A percentile compares a stretch with the other conserved stretches of the same genome.
Evolutionary conservation across 2,113 vertebrate species (phyloP).

Genomic region (Sylvia atricapilla): DNA sequence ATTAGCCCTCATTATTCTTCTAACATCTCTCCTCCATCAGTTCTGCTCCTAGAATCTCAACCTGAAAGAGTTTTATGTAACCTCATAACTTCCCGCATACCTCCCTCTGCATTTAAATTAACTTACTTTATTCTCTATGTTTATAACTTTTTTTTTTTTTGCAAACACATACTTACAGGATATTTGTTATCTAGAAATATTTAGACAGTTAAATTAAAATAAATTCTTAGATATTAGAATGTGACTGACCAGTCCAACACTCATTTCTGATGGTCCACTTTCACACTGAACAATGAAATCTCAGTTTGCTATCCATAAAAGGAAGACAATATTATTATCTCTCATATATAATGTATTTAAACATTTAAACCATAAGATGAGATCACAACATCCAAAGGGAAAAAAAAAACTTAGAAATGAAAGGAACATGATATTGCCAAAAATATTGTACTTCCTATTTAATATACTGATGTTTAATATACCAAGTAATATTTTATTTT

Average conservation of each 20-base stretch:
- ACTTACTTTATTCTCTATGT: background rate
- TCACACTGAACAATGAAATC: background rate
- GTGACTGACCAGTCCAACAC: background rate
- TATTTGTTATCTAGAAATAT: background rate
- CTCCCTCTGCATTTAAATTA: background rate
- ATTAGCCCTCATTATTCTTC: background rate
- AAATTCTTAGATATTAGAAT: background rate
- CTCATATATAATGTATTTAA: background rate
- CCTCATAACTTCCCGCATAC: background rate
- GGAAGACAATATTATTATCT: background rate
- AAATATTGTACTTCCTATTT: background rate
- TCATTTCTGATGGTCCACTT: background rate
- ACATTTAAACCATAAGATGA: background rate
- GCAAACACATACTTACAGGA: background rate
- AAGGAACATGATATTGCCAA: background rate
- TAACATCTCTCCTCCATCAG: background rate
- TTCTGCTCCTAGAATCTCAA: background rate
- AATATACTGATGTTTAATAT: background rate
- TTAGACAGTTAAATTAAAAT: background rate
- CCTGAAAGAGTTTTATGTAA: background rate
- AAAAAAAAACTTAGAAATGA: background rate
- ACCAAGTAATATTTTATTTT: background rate
- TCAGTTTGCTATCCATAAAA: background rate
- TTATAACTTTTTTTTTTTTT: background rate
- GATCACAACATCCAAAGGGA: background rate